Percentiles rank a stretch among this genome's conserved stretches.
Conservation (phyloP, 1,140 invertebrate species). For the Conopomorpha cramerella region DNA sequence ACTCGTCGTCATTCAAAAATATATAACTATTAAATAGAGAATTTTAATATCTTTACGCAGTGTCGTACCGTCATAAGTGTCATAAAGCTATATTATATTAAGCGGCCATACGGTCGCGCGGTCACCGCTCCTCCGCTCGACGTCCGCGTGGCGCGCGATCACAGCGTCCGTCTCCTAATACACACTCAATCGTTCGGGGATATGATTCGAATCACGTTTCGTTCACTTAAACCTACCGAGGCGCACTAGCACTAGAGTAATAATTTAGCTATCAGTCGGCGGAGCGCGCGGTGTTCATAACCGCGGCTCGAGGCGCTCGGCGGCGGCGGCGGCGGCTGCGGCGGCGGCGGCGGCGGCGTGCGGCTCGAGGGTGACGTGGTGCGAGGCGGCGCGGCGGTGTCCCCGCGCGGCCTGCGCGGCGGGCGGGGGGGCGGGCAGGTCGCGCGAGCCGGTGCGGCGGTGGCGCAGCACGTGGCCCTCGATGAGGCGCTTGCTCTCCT, state of each 20-base stretch:
- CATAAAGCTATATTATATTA: not conserved
- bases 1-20: too few species aligned
- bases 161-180: too few species aligned
- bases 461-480: conserved; percentile 60
- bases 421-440: conserved; percentile 50
- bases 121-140: too few species aligned
- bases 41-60: too few species aligned
- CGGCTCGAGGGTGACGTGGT: conserved; percentile 49
- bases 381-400: conserved; percentile 51
- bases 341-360: conserved; percentile 42
- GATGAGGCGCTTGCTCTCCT: conserved; percentile 53
- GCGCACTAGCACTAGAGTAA: not conserved
- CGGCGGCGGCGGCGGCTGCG: conserved; percentile 22
- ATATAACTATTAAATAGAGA: too few species aligned
- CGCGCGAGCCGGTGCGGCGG: conserved; percentile 62
- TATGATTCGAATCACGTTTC: not conserved
- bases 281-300: conserved; percentile 1
- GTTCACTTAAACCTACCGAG: not conserved
- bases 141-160: too few species aligned
- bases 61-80: too few species aligned
- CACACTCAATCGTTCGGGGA: not conserved
- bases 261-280: not conserved
- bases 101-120: not conserved
- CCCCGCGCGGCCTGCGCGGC: conserved; percentile 13
- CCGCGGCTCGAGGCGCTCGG: conserved; percentile 7